Conservation (phyloP, 92 coral and sea anemone genomes). For the Heliopora coerulea region DNA sequence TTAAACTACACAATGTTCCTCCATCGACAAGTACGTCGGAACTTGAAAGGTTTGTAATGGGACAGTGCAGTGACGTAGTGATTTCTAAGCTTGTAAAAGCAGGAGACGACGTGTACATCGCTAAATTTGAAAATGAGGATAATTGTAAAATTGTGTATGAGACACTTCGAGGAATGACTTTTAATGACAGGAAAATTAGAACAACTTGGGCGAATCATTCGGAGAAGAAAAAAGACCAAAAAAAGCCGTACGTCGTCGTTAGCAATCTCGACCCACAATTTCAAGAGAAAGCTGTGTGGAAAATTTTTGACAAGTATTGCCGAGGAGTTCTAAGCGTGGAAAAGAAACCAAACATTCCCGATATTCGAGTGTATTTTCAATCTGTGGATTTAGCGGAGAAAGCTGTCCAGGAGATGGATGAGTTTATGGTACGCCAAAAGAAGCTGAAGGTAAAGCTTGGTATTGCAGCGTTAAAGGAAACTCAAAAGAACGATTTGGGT, state of each 20-base stretch:
- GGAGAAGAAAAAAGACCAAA: no score
- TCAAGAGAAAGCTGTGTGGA: background rate
- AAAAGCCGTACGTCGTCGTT: conserved; percentile 16
- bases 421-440: background rate
- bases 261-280: background rate
- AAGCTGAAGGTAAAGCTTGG: conserved; percentile 9
- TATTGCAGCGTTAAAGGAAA: background rate
- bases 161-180: no score
- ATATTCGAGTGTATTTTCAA: conserved; percentile 20
- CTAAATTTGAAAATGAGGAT: no score
- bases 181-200: no score
- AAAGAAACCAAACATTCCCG: background rate
- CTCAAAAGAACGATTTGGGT: background rate
- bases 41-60: no score
- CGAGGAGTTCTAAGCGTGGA: conserved; percentile 16
- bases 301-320: conserved; percentile 7
- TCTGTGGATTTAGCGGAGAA: conserved; percentile 10
- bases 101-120: no score
- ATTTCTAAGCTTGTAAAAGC: no score
- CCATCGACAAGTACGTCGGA: no score
- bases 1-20: no score
- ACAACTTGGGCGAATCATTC: no score
- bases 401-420: conserved; percentile 4
- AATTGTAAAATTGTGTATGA: no score
- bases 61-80: no score